Evolutionary conservation across 2,113 vertebrate species (phyloP).

Genomic region (Patagioenas fasciata): DNA sequence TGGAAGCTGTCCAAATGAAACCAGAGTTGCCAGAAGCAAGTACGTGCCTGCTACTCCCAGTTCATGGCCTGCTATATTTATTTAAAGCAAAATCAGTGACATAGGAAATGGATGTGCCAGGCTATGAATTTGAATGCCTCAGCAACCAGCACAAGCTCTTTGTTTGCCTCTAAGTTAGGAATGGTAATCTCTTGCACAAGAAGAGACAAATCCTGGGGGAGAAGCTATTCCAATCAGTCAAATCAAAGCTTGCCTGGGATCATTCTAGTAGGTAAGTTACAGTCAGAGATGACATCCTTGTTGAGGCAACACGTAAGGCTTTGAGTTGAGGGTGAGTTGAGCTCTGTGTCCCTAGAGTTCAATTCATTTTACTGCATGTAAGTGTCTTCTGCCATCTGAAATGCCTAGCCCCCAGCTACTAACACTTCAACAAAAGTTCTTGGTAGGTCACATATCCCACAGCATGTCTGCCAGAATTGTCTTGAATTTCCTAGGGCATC

Average conservation of each 20-base stretch:
- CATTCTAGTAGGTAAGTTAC: not conserved
- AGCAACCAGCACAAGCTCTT: not conserved
- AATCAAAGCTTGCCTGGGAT: not conserved
- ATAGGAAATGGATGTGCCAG: not conserved
- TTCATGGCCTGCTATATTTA: not conserved
- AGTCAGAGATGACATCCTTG: not conserved
- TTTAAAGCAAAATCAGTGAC: not conserved
- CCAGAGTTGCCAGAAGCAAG: not conserved
- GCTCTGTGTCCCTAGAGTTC: not conserved
- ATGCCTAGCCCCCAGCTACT: not conserved
- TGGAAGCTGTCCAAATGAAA: not conserved
- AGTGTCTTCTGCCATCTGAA: not conserved
- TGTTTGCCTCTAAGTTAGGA: not conserved
- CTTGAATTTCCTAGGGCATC: not conserved
- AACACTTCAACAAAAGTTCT: not conserved
- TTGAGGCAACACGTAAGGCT: not conserved
- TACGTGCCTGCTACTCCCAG: not conserved
- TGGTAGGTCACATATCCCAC: not conserved
- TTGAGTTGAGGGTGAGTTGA: not conserved
- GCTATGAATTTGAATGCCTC: not conserved
- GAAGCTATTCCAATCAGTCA: not conserved
- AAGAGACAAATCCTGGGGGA: not conserved
- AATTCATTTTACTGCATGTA: not conserved
- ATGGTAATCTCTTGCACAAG: not conserved
- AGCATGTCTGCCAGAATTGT: not conserved